phyloP scores from a whole-genome alignment of 2,113 vertebrate genomes.

The Bos javanicus region DNA sequence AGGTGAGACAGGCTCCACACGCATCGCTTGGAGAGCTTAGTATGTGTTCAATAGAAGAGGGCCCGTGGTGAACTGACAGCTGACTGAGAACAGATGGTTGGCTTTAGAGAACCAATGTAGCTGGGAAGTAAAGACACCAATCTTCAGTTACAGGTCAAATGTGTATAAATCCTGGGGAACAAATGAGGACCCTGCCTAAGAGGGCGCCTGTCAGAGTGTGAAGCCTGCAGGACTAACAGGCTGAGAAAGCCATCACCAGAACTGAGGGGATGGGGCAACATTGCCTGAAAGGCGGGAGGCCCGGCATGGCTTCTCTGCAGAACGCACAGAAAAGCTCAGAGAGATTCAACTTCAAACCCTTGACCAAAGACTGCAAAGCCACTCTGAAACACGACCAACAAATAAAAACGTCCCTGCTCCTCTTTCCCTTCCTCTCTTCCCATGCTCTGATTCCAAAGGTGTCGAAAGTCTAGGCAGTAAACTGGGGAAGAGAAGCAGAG shows the following conservation, averaged over 20 bases:
- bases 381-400: not conserved
- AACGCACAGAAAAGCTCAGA: not conserved
- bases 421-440: not conserved
- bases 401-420: not conserved
- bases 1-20: not conserved
- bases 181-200: not conserved
- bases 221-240: not conserved
- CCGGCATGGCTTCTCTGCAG: not conserved
- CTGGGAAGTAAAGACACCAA: not conserved
- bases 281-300: not conserved
- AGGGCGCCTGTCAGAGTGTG: not conserved
- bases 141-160: constrained; percentile 1
- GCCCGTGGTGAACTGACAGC: not conserved
- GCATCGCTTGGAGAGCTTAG: not conserved
- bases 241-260: not conserved
- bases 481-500: not conserved
- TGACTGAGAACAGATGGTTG: not conserved
- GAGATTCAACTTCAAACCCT: not conserved
- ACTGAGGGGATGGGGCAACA: not conserved
- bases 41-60: not conserved
- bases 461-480: not conserved
- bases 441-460: not conserved
- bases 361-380: not conserved
- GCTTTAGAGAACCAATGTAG: not conserved
- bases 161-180: not conserved